Conservation (phyloP, 2,797 vertebrate species). For the Carcharodon carcharias region DNA sequence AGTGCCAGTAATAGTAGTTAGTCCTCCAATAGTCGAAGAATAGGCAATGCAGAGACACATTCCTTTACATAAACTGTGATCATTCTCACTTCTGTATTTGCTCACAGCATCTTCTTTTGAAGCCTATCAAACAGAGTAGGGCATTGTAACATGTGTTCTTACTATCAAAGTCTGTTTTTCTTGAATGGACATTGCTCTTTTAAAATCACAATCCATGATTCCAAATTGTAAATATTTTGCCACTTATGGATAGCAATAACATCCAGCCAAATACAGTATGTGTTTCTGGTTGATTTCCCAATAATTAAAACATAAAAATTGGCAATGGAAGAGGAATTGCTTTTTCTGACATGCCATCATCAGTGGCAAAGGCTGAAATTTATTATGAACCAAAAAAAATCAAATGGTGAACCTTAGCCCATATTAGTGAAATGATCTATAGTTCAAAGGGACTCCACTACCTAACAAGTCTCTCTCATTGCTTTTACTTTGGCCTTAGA, state of each 20-base stretch:
- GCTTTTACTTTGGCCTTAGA: not conserved
- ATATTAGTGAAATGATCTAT: not conserved
- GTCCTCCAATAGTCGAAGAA: constrained; percentile 79
- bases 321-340: not conserved
- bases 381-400: not conserved
- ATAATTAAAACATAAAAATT: not conserved
- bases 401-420: not conserved
- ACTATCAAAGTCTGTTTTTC: no score
- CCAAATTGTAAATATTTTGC: not conserved
- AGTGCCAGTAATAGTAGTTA: constrained; percentile 81
- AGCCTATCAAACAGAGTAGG: constrained; percentile 38
- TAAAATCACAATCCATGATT: not conserved
- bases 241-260: not conserved
- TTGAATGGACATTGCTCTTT: not conserved
- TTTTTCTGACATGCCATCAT: not conserved
- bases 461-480: not conserved
- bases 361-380: not conserved
- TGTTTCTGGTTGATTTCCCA: not conserved
- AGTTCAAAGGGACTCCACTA: not conserved
- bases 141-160: not conserved
- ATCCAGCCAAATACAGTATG: not conserved
- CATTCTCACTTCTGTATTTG: constrained; percentile 55
- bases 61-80: constrained; percentile 75
- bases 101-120: constrained; percentile 43
- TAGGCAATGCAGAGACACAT: constrained; percentile 81